Evolutionary conservation across 1,140 invertebrate species (phyloP), one percentile per base, ranked within the genome.

Genomic region (Meloidogyne hapla): DNA sequence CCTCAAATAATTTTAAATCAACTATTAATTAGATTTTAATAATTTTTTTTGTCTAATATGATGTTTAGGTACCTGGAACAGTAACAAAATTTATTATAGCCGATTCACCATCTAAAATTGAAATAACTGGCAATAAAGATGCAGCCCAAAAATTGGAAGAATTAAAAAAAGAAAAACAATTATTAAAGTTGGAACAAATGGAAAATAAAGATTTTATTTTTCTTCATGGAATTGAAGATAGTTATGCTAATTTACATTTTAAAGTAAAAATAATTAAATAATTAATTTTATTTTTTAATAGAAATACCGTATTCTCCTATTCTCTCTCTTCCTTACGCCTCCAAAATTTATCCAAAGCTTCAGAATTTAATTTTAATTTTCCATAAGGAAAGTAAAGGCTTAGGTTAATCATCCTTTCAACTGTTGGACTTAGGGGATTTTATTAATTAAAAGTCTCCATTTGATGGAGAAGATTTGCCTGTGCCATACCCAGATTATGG

Each of bases 231-330:
- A 69, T 69, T 8, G 26, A 26, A 26, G 68, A 69, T 61, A 69
- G 8, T 28, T 69, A 69, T 42, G 23, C 45, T 15, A 69, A 69
- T 69, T 69, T 69, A 61, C 68, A 69, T 42, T 69, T 69, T 28
- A 69, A 69, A n/a, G 68, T 69, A 38, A 69, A 33, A 6, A 68
- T n/a, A 38, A 38, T 38, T 42, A 25, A 67, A 8, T 21, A 67
- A n/a, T 67, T 23, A 67, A 33, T 38, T 38, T 23, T n/a, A 21
- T 42, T 25, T 42, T 21, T 12, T 12, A 23, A 28, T 67, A 18
- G 2, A 67, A 21, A 28, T 26, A n/a, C n/a, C n/a, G n/a, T 25
- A 18, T 25, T 23, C 23, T 28, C 45, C 25, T 21, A 6, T 23
- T 5, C 62, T 6, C 3, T 63, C 21, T 1, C 62, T 1, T n/a